Evolutionary conservation across 2,888 invertebrate species (phyloP), one percentile per base, ranked within the genome.

Genomic region (Xestia xanthographa): DNA sequence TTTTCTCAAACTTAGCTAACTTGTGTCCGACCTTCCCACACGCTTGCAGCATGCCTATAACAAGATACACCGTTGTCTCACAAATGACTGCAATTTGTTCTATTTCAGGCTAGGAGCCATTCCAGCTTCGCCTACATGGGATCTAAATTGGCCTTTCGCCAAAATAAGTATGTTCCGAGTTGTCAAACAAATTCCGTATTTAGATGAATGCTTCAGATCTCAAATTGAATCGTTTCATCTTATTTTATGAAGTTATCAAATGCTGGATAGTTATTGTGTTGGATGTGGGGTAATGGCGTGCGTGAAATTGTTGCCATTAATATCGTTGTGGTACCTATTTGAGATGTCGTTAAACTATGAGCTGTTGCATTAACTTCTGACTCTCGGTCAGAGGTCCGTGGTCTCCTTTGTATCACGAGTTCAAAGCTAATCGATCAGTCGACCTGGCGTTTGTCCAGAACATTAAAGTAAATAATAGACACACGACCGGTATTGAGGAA

Each of bases 71-170:
- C 77, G 83, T 76, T 80, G 80, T 79, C 76, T 79, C 76, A 82
- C 83, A 84, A 86, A 84, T 85, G 82, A 80, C 79, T 75, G 78
- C 87, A 84, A 83, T 84, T 86, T 75, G 79, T 75, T 87, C 87
- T 84, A 87, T 87, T 86, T 86, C 70, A 71, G 77, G 62, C 75
- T 45, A 82, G 77, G 48, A 66, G 70, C 77, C 82, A 85, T 87
- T 78, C 84, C 79, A 68, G 62, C 74, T 66, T 69, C 68, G 75
- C 77, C 66, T 72, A 78, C 69, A 70, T 79, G 53, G 72, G 71
- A 74, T 71, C 68, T 75, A 73, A 77, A 78, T 86, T 88, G 88
- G 88, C 87, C 41, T 70, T 65, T 45, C 65, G 88, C 88, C 88
- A 88, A 83, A 88, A 86, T 83, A 86, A 84, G 71, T 80, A 80